Percentiles rank a stretch among this genome's conserved stretches.
These are phyloP conservation scores for Blastobasis adustella DNA, from an alignment of 2,888 invertebrate species.

Conservation along the genomic window DNA sequence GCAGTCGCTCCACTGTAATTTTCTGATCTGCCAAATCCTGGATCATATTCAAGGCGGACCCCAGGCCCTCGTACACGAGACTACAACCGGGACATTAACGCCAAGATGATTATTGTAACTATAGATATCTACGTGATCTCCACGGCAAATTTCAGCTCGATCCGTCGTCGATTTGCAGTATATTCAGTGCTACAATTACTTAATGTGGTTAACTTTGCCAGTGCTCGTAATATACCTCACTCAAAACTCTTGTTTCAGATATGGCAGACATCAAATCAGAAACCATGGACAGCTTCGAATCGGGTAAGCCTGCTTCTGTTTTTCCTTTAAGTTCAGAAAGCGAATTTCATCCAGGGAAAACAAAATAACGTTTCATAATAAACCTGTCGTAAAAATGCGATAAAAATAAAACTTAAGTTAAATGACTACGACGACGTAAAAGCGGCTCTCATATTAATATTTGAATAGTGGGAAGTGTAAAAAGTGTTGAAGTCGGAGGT, in stretches of 20 bases:
- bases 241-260: constrained; percentile 43
- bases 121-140: too few relatives aligned
- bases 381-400: constrained; percentile 22
- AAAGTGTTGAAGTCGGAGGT: constrained; percentile 57
- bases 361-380: constrained; percentile 7
- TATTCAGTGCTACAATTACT: too few relatives aligned
- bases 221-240: too few relatives aligned
- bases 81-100: too few relatives aligned
- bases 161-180: too few relatives aligned
- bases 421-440: constrained; percentile 27
- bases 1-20: too few relatives aligned
- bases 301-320: constrained; percentile 37
- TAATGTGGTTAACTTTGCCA: too few relatives aligned
- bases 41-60: too few relatives aligned
- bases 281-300: constrained; percentile 68
- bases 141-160: too few relatives aligned
- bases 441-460: constrained; percentile 52
- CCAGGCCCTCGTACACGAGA: too few relatives aligned
- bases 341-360: background rate
- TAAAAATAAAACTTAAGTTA: constrained; percentile 35
- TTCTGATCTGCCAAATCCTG: too few relatives aligned
- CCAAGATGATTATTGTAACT: too few relatives aligned
- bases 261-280: constrained; percentile 61
- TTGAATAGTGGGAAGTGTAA: constrained; percentile 62
- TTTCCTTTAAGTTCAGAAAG: background rate